phyloP scores from a whole-genome alignment of 2,797 vertebrate species.

The Octomys mimax region DNA sequence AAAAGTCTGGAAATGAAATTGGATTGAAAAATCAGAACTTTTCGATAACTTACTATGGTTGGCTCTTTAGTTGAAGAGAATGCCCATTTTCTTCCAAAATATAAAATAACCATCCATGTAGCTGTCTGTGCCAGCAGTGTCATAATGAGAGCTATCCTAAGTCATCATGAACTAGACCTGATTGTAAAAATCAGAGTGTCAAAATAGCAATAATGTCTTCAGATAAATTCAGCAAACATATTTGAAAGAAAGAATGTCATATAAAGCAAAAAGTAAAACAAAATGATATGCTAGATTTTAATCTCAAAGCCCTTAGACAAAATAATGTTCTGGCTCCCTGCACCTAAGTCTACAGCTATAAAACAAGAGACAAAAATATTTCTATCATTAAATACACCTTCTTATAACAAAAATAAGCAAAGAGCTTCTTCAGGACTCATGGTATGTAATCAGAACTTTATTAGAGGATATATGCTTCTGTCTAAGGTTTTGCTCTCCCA shows the following conservation, averaged over 20 bases:
- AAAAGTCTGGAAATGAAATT: neutral
- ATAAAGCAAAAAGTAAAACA: neutral
- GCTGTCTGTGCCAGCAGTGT: neutral
- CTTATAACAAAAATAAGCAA: neutral
- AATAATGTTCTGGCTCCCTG: neutral
- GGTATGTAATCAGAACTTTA: neutral
- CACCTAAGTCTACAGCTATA: neutral
- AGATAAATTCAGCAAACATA: neutral
- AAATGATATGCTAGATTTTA: neutral
- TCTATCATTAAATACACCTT: neutral
- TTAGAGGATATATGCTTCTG: neutral
- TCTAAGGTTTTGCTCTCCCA: constrained; percentile 6
- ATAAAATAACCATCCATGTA: neutral
- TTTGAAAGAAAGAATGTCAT: neutral
- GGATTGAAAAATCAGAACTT: neutral
- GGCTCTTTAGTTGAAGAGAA: neutral
- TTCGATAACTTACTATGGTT: constrained; percentile 29
- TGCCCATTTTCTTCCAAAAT: neutral
- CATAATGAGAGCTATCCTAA: neutral
- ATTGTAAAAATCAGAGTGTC: neutral
- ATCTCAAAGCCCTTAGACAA: neutral
- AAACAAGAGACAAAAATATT: neutral
- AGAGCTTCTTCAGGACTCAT: neutral
- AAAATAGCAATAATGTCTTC: neutral
- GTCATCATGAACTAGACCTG: neutral